A percentile compares a stretch with the other conserved stretches of the same genome.
Conservation (phyloP, 1,140 invertebrate species). For the Papilio polyxenes region DNA sequence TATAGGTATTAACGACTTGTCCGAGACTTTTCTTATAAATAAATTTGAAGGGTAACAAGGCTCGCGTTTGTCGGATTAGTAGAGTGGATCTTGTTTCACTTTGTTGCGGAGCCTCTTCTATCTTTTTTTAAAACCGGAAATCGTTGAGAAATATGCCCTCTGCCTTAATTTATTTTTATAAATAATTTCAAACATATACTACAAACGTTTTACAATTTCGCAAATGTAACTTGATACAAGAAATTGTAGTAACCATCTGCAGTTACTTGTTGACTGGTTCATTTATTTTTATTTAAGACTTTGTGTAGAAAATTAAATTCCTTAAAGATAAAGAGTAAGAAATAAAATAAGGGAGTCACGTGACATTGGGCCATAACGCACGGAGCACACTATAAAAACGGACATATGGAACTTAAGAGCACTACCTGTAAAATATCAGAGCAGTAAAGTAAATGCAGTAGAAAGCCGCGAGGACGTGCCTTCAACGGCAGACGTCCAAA, state of each 20-base stretch:
- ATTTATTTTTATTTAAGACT: not conserved
- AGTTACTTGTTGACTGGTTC: not conserved
- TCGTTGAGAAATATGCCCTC: slow-evolving; percentile 58
- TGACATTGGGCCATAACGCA: slow-evolving; percentile 74
- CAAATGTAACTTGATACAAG: not conserved
- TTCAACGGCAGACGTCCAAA: slow-evolving; percentile 41
- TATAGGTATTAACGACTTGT: slow-evolving; percentile 81
- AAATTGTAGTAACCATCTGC: not conserved
- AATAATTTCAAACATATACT: not conserved
- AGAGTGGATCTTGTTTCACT: slow-evolving; percentile 80
- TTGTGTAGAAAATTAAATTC: not conserved
- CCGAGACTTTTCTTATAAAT: slow-evolving; percentile 81
- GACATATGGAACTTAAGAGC: slow-evolving; percentile 78
- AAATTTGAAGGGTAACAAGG: slow-evolving; percentile 81
- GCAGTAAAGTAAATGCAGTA: slow-evolving; percentile 79
- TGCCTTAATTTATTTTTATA: slow-evolving; percentile 42
- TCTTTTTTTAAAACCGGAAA: slow-evolving; percentile 69
- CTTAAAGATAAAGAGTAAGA: slow-evolving; percentile 21
- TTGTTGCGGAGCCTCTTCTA: slow-evolving; percentile 76
- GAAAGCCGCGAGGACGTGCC: slow-evolving; percentile 66
- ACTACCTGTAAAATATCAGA: slow-evolving; percentile 78
- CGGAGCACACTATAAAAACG: slow-evolving; percentile 74
- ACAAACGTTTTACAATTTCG: not conserved
- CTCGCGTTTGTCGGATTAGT: slow-evolving; percentile 81
- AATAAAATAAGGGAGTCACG: slow-evolving; percentile 71